Evolutionary conservation across 2,113 vertebrate genomes (phyloP).

Genomic region (Syngnathus floridae): DNA sequence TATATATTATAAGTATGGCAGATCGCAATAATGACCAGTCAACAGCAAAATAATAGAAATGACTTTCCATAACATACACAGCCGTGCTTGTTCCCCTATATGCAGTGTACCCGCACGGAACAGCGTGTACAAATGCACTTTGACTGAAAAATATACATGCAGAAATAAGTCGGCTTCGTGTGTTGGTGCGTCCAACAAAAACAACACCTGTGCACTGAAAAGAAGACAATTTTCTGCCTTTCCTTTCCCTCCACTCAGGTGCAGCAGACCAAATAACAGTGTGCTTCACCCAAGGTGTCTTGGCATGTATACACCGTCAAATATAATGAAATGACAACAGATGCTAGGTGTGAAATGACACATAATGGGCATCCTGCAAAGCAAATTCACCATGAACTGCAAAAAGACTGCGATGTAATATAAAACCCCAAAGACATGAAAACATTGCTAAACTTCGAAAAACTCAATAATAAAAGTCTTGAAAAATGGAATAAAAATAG

Average conservation of each 20-base stretch:
- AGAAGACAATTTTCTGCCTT: slow-evolving; percentile 56
- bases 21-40: neutral
- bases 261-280: slow-evolving; percentile 52
- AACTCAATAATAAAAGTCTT: slow-evolving; percentile 61
- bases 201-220: slow-evolving; percentile 51
- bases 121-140: neutral
- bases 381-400: slow-evolving; percentile 64
- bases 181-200: slow-evolving; percentile 54
- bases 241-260: slow-evolving; percentile 55
- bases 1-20: neutral
- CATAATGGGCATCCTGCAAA: slow-evolving; percentile 58
- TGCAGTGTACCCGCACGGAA: neutral
- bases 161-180: slow-evolving; percentile 47
- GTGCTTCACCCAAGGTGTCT: slow-evolving; percentile 57
- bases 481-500: slow-evolving; percentile 29
- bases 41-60: neutral
- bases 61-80: neutral
- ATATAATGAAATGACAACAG: slow-evolving; percentile 66
- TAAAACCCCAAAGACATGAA: slow-evolving; percentile 51
- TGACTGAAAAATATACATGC: slow-evolving; percentile 8
- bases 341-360: slow-evolving; percentile 62
- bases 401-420: slow-evolving; percentile 60
- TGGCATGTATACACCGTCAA: slow-evolving; percentile 55
- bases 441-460: slow-evolving; percentile 34
- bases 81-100: neutral